phyloP scores from a whole-genome alignment of 2,888 invertebrate genomes.

The Synanthedon vespiformis region DNA sequence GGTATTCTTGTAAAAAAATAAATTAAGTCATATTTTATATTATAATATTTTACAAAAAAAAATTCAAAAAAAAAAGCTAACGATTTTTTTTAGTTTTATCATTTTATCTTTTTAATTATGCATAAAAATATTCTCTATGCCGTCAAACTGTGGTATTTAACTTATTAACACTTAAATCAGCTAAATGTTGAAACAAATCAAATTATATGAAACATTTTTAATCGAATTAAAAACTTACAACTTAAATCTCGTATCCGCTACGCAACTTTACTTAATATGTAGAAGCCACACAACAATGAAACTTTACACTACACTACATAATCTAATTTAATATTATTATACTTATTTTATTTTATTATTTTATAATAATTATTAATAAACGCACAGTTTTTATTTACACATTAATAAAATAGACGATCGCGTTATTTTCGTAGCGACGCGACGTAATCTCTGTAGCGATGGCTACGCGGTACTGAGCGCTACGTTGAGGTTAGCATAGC shows the following conservation, averaged over 20 bases:
- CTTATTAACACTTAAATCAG: no score
- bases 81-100: no score
- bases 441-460: conserved; percentile 24
- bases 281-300: conserved; percentile 5
- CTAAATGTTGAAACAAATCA: not conserved
- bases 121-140: no score
- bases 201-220: not conserved
- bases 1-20: no score
- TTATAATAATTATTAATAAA: not conserved
- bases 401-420: conserved; percentile 15
- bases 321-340: not conserved
- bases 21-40: no score
- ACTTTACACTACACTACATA: not conserved
- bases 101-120: no score
- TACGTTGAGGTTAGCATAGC: conserved; percentile 3
- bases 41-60: no score
- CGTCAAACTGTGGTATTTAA: no score
- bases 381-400: not conserved
- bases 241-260: conserved; percentile 3
- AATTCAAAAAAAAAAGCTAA: no score
- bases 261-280: conserved; percentile 1
- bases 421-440: conserved; percentile 20
- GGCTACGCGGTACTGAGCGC: conserved; percentile 36
- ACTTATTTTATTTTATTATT: not conserved
- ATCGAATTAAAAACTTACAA: conserved; percentile 1